Percentiles rank a stretch among this genome's conserved stretches.
Conservation (phyloP, 2,888 invertebrate genomes). For the Eupithecia abbreviata region DNA sequence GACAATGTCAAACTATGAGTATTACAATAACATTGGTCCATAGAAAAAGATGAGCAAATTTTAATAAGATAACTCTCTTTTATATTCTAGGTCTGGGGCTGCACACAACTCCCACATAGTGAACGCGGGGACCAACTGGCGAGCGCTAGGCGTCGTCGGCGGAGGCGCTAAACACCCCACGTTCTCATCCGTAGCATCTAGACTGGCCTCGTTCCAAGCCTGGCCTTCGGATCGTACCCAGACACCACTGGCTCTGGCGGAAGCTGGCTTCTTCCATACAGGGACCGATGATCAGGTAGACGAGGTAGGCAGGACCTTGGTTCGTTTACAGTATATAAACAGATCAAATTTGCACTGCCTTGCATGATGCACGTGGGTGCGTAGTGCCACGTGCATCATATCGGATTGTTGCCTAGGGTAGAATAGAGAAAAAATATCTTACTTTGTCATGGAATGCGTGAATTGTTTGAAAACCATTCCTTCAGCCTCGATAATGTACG, state of each 20-base stretch:
- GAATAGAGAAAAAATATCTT: too few relatives aligned
- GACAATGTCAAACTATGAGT: too few relatives aligned
- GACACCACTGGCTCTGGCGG: slow-evolving; percentile 89
- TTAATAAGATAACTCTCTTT: background rate
- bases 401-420: too few relatives aligned
- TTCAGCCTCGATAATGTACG: too few relatives aligned
- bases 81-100: slow-evolving; percentile 63
- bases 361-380: background rate
- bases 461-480: too few relatives aligned
- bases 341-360: slow-evolving; percentile 7
- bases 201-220: slow-evolving; percentile 87
- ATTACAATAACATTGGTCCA: too few relatives aligned
- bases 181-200: slow-evolving; percentile 86
- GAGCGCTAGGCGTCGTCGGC: slow-evolving; percentile 71
- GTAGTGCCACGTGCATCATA: too few relatives aligned
- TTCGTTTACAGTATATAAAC: slow-evolving; percentile 5
- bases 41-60: too few relatives aligned
- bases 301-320: slow-evolving; percentile 29
- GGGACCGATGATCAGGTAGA: slow-evolving; percentile 86
- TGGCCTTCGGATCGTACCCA: slow-evolving; percentile 92
- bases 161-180: slow-evolving; percentile 84
- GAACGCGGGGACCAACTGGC: slow-evolving; percentile 66
- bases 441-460: too few relatives aligned
- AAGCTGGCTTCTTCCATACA: slow-evolving; percentile 95
- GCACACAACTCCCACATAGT: slow-evolving; percentile 71